Evolutionary conservation across 2,888 invertebrate species (phyloP), one percentile per base, ranked within the genome.

Genomic region (Sminthurides aquaticus): DNA sequence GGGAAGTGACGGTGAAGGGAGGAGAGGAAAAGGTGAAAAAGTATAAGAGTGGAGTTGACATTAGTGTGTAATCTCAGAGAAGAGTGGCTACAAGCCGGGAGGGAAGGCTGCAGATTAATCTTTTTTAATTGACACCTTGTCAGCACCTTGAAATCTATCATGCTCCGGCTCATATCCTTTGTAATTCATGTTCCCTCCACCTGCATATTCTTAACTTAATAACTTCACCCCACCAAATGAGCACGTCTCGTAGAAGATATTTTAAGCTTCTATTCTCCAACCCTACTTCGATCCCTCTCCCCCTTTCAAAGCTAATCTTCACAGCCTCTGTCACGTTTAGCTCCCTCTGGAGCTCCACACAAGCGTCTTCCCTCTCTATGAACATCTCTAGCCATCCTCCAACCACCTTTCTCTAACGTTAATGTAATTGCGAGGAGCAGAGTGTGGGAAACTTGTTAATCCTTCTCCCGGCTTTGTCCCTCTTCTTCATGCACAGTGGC

Each of bases 41-140:
- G n/a, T n/a, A n/a, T n/a, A 15, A 11, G 43, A 34, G 43, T 34
- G 43, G 8, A 34, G 43, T 34, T 34, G 43, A 34, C 43, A 34
- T 34, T 34, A n/a, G n/a, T 34, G 43, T 34, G 43, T 34, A 34
- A 34, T 34, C 43, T 34, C 8, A 34, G 43, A 15, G 43, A 34
- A 34, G 15, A 34, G 5, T 34, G 43, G 43, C n/a, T n/a, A 34
- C 43, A 15, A 15, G 43, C 43, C 24, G 57, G 18, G 26, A 8
- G n/a, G 34, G 8, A 34, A 15, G 8, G 55, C 34, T 25, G 20
- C 34, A 63, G 63, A 63, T 63, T 57, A 57, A 63, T 63, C 63
- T 63, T 63, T 63, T 63, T 57, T 63, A 63, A 63, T 63, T 63
- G 63, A 63, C 58, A 49, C 57, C 24, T 57, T 63, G 63, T 63